Base-by-base conservation (phyloP, 2,113 vertebrate genomes). In the Triplophysa dalaica region DNA sequence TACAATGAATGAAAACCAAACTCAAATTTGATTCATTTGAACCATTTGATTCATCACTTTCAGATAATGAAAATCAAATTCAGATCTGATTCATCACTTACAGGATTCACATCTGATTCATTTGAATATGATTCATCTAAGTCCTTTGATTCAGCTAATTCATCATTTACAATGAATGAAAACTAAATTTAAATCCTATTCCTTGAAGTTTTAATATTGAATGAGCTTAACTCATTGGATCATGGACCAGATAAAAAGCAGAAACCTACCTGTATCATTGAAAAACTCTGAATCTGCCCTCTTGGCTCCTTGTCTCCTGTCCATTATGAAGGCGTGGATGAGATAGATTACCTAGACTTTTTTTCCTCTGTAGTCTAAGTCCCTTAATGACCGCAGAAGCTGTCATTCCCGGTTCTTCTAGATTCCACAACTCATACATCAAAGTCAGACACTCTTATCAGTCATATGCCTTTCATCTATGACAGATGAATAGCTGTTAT, bases 401-500 rank as follows among this genome's bases (percentile, higher is more conserved):
- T 78, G 63, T 80, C 60, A 79, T 68, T 74, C 26, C 7, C 70
- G 29, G 60, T 29, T 38, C 21, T 65, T 73, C 48, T 69, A 19
- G 68, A 11, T 9, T 11, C 56, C 33, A 61, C 26, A 21, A 29
- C 50, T 74, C 70, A 75, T 74, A 67, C 52, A 80, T 76, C 41
- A 77, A 80, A 58, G 45, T 73, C 65, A 76, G 75, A 29, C 58
- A 83, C 70, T 70, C 58, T 65, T 65, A 67, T 48, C 60, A 61
- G 19, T 54, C 65, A 29, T 66, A 68, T 79, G 67, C 56, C 82
- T 86, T 86, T 86, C 70, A 86, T 86, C 82, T 72, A 56, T 63
- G 24, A 67, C 29, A 73, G 77, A 81, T 67, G 58, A 72, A 70
- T 85, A 81, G 54, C 78, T 73, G 79, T 79, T 80, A 76, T 63